Conservation (phyloP, 2,113 vertebrate species). For the Myiopsitta monachus region DNA sequence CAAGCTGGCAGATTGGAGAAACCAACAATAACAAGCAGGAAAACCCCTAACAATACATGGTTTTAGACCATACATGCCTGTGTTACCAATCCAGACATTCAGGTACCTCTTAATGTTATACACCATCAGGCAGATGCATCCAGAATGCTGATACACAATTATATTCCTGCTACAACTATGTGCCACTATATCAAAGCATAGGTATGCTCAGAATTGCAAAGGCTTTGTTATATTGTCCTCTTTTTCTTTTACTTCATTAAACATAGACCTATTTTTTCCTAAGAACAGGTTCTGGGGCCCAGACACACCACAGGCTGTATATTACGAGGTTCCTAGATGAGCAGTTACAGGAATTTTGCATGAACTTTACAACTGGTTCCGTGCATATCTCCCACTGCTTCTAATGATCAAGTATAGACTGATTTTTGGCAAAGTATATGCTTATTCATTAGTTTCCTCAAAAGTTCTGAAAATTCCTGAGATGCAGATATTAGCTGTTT, state of each 20-base stretch:
- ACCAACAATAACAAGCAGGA: background rate
- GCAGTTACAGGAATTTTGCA: background rate
- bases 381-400: background rate
- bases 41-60: background rate
- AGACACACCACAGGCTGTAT: background rate
- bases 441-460: background rate
- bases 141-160: background rate
- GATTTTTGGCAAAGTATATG: background rate
- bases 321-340: background rate
- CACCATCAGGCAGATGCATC: background rate
- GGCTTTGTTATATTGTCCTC: background rate
- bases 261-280: background rate
- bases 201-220: background rate
- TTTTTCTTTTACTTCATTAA: background rate
- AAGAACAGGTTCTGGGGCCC: background rate
- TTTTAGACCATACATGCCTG: fast-evolving
- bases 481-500: background rate
- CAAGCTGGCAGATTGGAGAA: background rate
- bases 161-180: background rate
- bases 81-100: background rate
- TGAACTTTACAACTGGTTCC: background rate
- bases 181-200: background rate
- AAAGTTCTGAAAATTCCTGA: background rate
- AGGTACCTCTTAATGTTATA: background rate
- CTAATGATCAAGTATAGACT: background rate